Percentiles rank a stretch among this genome's conserved stretches.
Evolutionary conservation across 2,797 vertebrate genomes (phyloP).

Genomic region (Dermochelys coriacea): DNA sequence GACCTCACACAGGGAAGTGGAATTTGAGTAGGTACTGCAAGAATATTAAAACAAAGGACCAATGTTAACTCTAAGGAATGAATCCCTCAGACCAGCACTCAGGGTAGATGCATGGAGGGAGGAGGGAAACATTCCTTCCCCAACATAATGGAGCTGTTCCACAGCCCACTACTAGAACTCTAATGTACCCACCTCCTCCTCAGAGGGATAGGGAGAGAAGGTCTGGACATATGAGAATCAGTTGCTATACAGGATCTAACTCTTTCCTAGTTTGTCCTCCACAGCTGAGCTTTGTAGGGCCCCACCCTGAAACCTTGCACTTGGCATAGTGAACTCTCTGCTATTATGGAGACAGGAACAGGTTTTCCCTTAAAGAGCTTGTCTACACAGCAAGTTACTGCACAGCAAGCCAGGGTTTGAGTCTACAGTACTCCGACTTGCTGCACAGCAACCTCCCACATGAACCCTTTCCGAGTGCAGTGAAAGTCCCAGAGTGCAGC

Average conservation of each 20-base stretch:
- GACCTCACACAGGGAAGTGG: accelerated
- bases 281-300: background rate
- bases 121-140: background rate
- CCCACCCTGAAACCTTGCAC: background rate
- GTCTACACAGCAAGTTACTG: background rate
- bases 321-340: background rate
- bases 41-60: accelerated
- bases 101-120: background rate
- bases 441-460: background rate
- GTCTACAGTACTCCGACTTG: background rate
- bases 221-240: background rate
- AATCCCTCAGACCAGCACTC: background rate
- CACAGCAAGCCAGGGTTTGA: background rate
- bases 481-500: background rate
- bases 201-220: too few relatives aligned
- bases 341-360: background rate
- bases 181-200: background rate
- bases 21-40: background rate
- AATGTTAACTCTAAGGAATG: background rate
- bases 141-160: background rate
- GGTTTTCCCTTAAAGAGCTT: background rate
- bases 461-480: background rate
- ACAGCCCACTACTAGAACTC: background rate
- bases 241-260: background rate
- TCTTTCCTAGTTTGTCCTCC: background rate